A percentile compares a stretch with the other conserved stretches of the same genome.
Evolutionary conservation across 2,888 invertebrate genomes (phyloP).

Genomic region (Busseola fusca): DNA sequence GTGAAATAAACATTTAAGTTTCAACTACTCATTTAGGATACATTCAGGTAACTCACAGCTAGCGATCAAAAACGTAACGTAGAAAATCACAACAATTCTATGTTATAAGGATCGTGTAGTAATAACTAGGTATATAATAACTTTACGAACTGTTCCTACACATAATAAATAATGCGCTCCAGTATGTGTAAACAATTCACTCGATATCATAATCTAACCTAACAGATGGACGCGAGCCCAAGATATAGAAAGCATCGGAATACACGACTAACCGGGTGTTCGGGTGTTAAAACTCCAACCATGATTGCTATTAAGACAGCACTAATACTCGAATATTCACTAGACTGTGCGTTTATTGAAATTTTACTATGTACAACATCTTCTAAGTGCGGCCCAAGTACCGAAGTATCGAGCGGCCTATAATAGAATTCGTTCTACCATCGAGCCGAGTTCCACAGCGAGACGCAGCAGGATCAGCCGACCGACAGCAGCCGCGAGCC

Average conservation of each 20-base stretch:
- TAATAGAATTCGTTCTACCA: conserved; percentile 75
- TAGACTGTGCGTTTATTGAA: conserved; percentile 89
- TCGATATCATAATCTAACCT: conserved; percentile 78
- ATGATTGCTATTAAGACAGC: conserved; percentile 83
- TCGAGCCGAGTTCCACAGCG: conserved; percentile 66
- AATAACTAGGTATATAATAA: conserved; percentile 76
- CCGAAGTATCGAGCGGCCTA: conserved; percentile 73
- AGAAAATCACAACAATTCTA: conserved; percentile 77
- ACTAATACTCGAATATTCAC: conserved; percentile 87
- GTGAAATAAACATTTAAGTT: conserved; percentile 52
- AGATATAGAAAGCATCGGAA: conserved; percentile 80
- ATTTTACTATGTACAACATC: conserved; percentile 85
- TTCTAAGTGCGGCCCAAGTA: conserved; percentile 73
- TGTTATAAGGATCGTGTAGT: conserved; percentile 75
- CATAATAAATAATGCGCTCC: conserved; percentile 76
- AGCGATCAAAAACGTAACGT: conserved; percentile 80
- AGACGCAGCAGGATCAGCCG: conserved; percentile 64
- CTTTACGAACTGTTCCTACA: conserved; percentile 75
- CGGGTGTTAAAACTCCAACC: conserved; percentile 80
- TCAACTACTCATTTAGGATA: conserved; percentile 54
- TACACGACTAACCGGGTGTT: conserved; percentile 76
- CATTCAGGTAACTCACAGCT: conserved; percentile 71
- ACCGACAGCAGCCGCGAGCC: conserved; percentile 64
- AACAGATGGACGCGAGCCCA: conserved; percentile 81
- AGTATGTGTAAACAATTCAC: conserved; percentile 79